Conservation (phyloP, 2,888 invertebrate genomes). For the Phrixothrix hirtus region DNA sequence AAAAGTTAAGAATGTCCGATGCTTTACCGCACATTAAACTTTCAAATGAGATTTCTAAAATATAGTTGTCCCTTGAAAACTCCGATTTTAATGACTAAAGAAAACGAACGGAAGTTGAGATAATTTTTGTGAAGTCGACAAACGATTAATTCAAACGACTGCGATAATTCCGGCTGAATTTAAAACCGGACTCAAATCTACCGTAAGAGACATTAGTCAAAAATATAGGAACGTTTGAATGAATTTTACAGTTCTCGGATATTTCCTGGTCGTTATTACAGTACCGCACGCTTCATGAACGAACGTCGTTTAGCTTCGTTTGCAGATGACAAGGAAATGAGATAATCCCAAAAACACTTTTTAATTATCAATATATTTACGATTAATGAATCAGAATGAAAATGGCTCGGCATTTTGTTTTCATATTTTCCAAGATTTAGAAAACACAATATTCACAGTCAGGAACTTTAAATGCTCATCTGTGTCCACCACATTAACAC, state of each 20-base stretch:
- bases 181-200: constrained; percentile 40
- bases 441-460: too few relatives aligned
- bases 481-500: too few relatives aligned
- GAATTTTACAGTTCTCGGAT: constrained; percentile 34
- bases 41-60: constrained; percentile 20
- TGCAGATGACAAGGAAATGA: constrained; percentile 13
- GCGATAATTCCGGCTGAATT: constrained; percentile 33
- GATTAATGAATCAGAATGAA: too few relatives aligned
- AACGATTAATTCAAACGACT: constrained; percentile 35
- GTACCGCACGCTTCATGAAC: constrained; percentile 12
- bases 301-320: constrained; percentile 15
- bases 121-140: constrained; percentile 38
- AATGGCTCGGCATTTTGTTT: too few relatives aligned
- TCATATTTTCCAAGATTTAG: too few relatives aligned
- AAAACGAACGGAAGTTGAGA: constrained; percentile 36
- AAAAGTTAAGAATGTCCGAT: constrained; percentile 10
- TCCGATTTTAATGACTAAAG: constrained; percentile 29
- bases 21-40: constrained; percentile 13
- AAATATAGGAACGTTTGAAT: constrained; percentile 40
- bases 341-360: too few relatives aligned
- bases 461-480: too few relatives aligned
- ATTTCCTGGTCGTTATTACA: constrained; percentile 24
- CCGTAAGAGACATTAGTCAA: constrained; percentile 40
- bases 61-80: constrained; percentile 16
- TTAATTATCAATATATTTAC: too few relatives aligned